Percentiles rank a stretch among this genome's conserved stretches.
Evolutionary conservation across 1,140 invertebrate species (phyloP).

Genomic region (Macrobrachium nipponense): DNA sequence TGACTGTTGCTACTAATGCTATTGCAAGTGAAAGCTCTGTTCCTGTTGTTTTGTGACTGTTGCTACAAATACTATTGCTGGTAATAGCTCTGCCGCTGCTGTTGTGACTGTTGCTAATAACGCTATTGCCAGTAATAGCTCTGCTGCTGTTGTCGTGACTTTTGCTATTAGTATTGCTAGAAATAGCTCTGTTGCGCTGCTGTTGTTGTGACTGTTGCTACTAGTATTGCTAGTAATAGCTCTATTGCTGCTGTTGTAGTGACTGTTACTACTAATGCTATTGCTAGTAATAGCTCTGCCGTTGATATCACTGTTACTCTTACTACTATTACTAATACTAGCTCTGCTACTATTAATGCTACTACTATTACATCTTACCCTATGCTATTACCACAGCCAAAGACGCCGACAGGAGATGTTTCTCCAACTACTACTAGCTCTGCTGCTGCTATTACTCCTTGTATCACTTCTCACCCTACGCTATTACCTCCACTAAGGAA

Average conservation of each 20-base stretch:
- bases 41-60: too few species aligned
- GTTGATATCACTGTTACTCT: conserved; percentile 10
- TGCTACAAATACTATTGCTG: neutral
- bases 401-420: neutral
- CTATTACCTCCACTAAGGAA: neutral
- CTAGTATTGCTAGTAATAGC: neutral
- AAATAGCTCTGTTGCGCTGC: too few species aligned
- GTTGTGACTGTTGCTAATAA: neutral
- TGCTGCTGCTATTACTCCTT: conserved; percentile 19
- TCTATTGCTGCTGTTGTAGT: neutral
- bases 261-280: neutral
- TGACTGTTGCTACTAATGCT: too few species aligned
- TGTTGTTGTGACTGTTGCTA: neutral
- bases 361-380: neutral
- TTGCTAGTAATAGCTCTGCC: neutral
- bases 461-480: conserved; percentile 1
- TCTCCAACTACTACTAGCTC: conserved; percentile 20
- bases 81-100: too few species aligned
- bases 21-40: too few species aligned
- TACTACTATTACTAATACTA: conserved; percentile 22
- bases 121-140: too few species aligned
- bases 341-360: neutral
- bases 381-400: too few species aligned
- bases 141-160: too few species aligned
- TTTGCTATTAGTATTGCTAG: too few species aligned